Percentiles rank a stretch among this genome's conserved stretches.
Evolutionary conservation across 1,140 invertebrate species (phyloP).

Genomic region (Camponotus vicinus): DNA sequence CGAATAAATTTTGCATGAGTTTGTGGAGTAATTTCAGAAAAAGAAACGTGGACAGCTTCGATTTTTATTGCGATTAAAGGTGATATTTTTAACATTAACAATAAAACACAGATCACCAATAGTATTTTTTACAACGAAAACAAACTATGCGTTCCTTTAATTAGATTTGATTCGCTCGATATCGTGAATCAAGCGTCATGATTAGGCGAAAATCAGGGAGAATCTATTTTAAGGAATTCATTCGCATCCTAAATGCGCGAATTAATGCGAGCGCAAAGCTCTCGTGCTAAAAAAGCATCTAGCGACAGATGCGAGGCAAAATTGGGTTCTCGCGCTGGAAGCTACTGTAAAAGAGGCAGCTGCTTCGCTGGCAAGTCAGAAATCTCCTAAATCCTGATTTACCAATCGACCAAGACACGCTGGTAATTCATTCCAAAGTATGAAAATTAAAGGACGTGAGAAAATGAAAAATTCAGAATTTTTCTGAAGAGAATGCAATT

Average conservation of each 20-base stretch:
- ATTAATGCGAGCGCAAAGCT: slow-evolving; percentile 1
- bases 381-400: slow-evolving; percentile 79
- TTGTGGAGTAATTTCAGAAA: background rate
- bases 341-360: slow-evolving; percentile 64
- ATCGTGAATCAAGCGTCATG: background rate
- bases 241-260: too few species aligned
- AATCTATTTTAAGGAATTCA: too few species aligned
- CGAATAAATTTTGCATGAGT: background rate
- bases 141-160: background rate
- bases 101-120: background rate
- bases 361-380: slow-evolving; percentile 79
- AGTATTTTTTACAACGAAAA: background rate
- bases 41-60: background rate
- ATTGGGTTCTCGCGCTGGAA: slow-evolving; percentile 67
- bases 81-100: background rate
- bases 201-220: background rate
- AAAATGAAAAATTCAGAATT: background rate
- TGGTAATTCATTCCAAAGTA: slow-evolving; percentile 58
- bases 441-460: background rate
- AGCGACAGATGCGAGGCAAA: slow-evolving; percentile 77
- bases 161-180: background rate
- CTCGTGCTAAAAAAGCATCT: slow-evolving; percentile 63
- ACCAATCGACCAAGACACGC: slow-evolving; percentile 70
- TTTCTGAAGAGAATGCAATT: background rate
- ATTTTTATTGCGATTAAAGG: background rate